Conservation (phyloP, 2,797 vertebrate genomes). For the Triplophysa bombifrons region DNA sequence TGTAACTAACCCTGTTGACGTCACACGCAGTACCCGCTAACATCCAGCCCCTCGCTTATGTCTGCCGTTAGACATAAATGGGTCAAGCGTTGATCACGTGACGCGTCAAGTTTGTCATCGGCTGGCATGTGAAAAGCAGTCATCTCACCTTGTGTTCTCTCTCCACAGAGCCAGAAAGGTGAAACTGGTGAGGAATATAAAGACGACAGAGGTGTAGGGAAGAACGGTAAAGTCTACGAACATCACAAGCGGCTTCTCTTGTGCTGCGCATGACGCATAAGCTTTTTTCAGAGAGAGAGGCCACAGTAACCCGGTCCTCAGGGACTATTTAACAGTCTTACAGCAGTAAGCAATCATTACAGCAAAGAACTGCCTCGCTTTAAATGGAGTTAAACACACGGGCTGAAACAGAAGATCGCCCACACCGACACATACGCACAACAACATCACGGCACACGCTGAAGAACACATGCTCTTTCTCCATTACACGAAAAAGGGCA, state of each 20-base stretch:
- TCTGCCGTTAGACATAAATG: background rate
- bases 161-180: background rate
- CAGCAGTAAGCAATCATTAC: slow-evolving; percentile 43
- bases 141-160: background rate
- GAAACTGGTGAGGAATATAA: background rate
- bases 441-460: background rate
- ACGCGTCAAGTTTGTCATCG: background rate
- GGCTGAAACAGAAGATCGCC: slow-evolving; percentile 25
- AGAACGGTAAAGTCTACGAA: background rate
- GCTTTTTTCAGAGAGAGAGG: background rate
- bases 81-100: background rate
- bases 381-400: slow-evolving; percentile 43
- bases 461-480: background rate
- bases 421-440: slow-evolving; percentile 30
- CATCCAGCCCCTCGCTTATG: background rate
- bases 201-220: background rate
- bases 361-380: slow-evolving; percentile 35
- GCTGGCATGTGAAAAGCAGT: background rate
- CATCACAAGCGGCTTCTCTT: background rate
- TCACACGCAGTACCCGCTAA: background rate
- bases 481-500: background rate
- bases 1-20: background rate
- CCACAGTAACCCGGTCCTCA: slow-evolving; percentile 17
- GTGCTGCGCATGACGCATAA: background rate
- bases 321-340: slow-evolving; percentile 37